These are phyloP conservation scores for Aldabrachelys gigantea DNA, from an alignment of 2,113 vertebrate species.

Conservation along the genomic window DNA sequence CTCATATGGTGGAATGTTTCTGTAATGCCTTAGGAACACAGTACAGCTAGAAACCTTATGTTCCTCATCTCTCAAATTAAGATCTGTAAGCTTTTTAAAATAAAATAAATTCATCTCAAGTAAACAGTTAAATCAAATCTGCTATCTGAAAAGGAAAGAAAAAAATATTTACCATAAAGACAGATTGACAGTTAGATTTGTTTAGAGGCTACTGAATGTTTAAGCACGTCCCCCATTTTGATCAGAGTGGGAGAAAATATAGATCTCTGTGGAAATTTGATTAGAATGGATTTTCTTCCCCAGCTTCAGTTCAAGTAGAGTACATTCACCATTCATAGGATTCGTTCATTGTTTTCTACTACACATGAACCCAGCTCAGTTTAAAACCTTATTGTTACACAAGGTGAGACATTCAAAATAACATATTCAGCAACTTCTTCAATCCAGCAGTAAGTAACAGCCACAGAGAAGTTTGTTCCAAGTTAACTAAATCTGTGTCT, in stretches of 20 bases:
- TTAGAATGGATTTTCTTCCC: conserved; percentile 7
- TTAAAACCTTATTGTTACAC: conserved; percentile 8
- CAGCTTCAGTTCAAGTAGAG: neutral
- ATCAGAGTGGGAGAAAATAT: neutral
- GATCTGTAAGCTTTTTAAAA: neutral
- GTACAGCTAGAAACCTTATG: neutral
- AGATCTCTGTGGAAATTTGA: neutral
- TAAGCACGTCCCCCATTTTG: neutral
- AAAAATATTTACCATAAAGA: neutral
- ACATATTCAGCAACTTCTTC: conserved; percentile 21
- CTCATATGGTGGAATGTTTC: neutral
- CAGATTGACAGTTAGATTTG: neutral
- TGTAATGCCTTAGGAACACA: neutral
- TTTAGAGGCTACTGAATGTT: neutral
- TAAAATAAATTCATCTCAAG: neutral
- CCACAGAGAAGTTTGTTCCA: conserved; percentile 34
- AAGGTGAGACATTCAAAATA: neutral
- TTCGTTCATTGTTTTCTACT: neutral
- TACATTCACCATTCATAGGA: conserved; percentile 15
- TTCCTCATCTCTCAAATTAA: neutral
- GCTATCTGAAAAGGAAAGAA: neutral
- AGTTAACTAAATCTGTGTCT: conserved; percentile 46
- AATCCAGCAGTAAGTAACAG: conserved; percentile 40
- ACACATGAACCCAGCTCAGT: neutral
- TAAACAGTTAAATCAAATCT: neutral